phyloP scores from a whole-genome alignment of 2,113 vertebrate genomes.

The Tiliqua scincoides region DNA sequence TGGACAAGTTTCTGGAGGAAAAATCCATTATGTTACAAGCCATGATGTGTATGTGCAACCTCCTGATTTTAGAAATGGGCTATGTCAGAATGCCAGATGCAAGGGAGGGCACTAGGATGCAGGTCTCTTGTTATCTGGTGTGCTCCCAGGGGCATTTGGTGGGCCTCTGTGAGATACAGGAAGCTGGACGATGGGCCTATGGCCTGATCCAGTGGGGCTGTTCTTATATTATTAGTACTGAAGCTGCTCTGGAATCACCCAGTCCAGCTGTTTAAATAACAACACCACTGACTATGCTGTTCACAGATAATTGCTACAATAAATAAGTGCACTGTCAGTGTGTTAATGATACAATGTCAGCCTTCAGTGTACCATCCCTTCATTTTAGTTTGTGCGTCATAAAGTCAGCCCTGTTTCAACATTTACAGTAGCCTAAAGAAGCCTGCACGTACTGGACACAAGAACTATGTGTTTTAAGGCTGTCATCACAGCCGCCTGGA shows the following conservation, averaged over 20 bases:
- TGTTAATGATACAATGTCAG: conserved; percentile 48
- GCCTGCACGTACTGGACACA: not conserved
- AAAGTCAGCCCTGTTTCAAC: conserved; percentile 50
- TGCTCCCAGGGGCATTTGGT: no score
- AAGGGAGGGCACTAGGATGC: no score
- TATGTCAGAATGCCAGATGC: no score
- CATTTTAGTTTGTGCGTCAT: conserved; percentile 45
- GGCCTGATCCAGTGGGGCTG: no score
- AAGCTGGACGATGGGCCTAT: no score
- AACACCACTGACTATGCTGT: conserved; percentile 49
- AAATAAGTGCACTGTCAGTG: conserved; percentile 41
- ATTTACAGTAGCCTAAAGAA: conserved; percentile 28
- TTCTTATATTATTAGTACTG: no score
- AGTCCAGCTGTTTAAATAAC: conserved; percentile 39
- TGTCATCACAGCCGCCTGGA: conserved; percentile 45
- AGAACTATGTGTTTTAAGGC: conserved; percentile 40
- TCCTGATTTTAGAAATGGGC: no score
- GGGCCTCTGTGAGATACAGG: no score
- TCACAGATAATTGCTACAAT: conserved; percentile 9
- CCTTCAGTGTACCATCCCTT: conserved; percentile 47
- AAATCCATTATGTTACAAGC: no score
- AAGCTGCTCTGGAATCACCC: conserved; percentile 54
- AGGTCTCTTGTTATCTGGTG: no score
- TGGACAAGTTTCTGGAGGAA: no score
- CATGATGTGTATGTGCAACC: no score